Base-by-base conservation (phyloP, 2,797 vertebrate genomes). In the Malurus leucopterus region DNA sequence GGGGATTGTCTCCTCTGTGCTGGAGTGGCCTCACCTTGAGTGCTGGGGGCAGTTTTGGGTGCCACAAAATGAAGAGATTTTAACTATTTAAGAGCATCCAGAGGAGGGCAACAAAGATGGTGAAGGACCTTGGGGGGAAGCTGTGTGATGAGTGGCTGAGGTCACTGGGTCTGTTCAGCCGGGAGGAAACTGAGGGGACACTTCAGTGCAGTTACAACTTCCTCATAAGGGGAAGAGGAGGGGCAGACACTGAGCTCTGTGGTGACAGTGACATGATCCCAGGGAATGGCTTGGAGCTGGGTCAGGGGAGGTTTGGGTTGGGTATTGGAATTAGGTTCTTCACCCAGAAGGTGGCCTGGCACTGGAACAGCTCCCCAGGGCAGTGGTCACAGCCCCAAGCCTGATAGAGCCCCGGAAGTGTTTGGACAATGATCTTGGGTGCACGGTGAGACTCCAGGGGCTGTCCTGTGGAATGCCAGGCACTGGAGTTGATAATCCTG, bases 1-100 rank as follows among this genome's bases (percentile, higher is more conserved):
- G 13, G 13, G 13, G 16, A 54, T 18, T 61, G 54, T 54, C 74
- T 65, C 24, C 59, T 47, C 34, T 79, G 61, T 4, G 0, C 7
- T 53, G 47, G 21, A 15, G 3, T 0, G 0, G 24, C 26, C 30
- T 67, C 61, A 47, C 13, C 15, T n/a, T 0, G 0, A 19, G 19
- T 34, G 0, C 1, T 59, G 38, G 3, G 24, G 9, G 7, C 15
- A 47, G 2, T 6, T 65, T 23, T 59, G 34, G 34, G 30, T 4
- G 1, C 10, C 3, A 2, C 4, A 23, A 6, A 19, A 14, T 26
- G 44, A 15, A 0, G 16, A 32, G 2, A 29, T 44, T 44, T 44
- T 1, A 71, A 23, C 16, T 29, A 2, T 18, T 24, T 26, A 30
- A 38, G 8, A 44, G 14, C 0, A 0, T 24, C 20, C 20, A 46